A percentile compares a stretch with the other conserved stretches of the same genome.
These are phyloP conservation scores for Arvicola amphibius DNA, from an alignment of 2,797 vertebrate genomes.

Conservation along the genomic window DNA sequence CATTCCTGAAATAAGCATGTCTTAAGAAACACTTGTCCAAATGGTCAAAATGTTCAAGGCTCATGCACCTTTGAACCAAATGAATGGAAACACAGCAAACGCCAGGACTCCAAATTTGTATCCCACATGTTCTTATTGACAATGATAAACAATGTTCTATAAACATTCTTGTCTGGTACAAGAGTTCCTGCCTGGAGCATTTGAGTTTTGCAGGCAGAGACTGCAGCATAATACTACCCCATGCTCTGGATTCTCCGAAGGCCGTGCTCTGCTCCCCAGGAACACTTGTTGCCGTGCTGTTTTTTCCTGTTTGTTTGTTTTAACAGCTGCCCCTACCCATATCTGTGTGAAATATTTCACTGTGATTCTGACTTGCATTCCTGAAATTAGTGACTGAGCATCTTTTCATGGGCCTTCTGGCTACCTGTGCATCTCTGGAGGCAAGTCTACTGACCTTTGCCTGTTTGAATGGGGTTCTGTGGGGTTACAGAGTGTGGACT, in stretches of 20 bases:
- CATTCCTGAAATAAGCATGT: fast-evolving
- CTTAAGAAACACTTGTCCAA: background rate
- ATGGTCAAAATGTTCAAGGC: background rate
- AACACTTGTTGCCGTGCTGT: background rate
- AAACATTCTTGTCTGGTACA: fast-evolving
- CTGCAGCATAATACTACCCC: too few species aligned
- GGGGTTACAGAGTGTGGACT: background rate
- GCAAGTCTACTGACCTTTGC: background rate
- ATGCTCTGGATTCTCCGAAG: background rate
- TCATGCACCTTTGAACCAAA: fast-evolving
- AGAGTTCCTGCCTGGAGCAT: fast-evolving
- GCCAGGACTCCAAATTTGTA: background rate
- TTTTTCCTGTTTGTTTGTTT: background rate
- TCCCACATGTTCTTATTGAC: background rate
- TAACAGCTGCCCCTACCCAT: background rate
- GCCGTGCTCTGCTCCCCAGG: background rate
- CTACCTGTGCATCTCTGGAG: background rate
- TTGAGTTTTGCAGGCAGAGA: background rate
- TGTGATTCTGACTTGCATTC: too few species aligned
- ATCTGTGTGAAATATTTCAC: fast-evolving
- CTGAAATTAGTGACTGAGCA: fast-evolving
- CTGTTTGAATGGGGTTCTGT: too few species aligned
- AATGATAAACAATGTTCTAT: fast-evolving
- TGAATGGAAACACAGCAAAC: background rate
- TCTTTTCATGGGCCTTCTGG: fast-evolving